Conservation (phyloP, 2,888 invertebrate species). For the Amblyjoppa proteus region DNA sequence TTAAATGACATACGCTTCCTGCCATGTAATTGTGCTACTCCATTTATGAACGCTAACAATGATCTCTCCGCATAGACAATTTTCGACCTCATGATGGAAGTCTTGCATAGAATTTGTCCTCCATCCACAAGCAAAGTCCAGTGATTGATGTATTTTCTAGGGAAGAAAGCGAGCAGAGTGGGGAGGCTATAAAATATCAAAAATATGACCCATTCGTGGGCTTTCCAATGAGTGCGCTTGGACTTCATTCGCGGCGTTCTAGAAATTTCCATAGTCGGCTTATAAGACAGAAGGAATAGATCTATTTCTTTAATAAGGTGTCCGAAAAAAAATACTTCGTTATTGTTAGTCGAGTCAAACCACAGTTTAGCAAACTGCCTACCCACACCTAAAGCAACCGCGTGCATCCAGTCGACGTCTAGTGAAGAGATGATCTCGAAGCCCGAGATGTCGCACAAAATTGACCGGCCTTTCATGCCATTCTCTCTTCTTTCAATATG, state of each 20-base stretch:
- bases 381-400: slow-evolving; percentile 56
- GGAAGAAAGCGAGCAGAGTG: slow-evolving; percentile 7
- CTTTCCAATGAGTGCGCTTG: slow-evolving; percentile 57
- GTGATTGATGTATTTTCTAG: slow-evolving; percentile 29
- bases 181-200: slow-evolving; percentile 58
- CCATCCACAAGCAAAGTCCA: slow-evolving; percentile 59
- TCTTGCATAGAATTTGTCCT: slow-evolving; percentile 52
- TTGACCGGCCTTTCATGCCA: slow-evolving; percentile 51
- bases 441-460: slow-evolving; percentile 42
- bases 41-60: slow-evolving; percentile 14
- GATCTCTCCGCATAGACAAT: slow-evolving; percentile 47
- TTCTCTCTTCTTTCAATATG: slow-evolving; percentile 31
- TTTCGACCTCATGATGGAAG: slow-evolving; percentile 53
- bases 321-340: slow-evolving; percentile 61
- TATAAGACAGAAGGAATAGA: slow-evolving; percentile 17
- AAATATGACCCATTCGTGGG: slow-evolving; percentile 57
- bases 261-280: slow-evolving; percentile 53
- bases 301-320: slow-evolving; percentile 33
- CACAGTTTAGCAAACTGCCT: slow-evolving; percentile 64
- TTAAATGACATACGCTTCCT: neutral
- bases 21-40: slow-evolving; percentile 5
- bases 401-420: slow-evolving; percentile 65
- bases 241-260: slow-evolving; percentile 50
- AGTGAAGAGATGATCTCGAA: slow-evolving; percentile 58
- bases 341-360: slow-evolving; percentile 49